A percentile compares a stretch with the other conserved stretches of the same genome.
phyloP scores from a whole-genome alignment of 2,888 invertebrate genomes.

The Orthonychiurus folsomi region DNA sequence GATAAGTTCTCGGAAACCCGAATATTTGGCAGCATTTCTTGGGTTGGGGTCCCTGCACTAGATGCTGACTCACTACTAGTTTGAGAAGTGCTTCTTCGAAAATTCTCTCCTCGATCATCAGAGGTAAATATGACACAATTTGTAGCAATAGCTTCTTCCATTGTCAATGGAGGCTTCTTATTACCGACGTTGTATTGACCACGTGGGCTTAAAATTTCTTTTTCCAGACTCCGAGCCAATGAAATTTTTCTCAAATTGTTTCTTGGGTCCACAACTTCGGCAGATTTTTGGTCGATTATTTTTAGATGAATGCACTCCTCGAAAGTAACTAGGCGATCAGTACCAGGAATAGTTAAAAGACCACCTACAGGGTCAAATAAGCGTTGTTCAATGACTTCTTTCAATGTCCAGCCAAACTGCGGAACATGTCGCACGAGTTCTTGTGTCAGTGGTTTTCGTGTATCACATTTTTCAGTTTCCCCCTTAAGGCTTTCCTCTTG shows the following conservation, averaged over 20 bases:
- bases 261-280: constrained; percentile 67
- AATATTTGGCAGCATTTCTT: constrained; percentile 41
- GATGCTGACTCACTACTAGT: background rate
- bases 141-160: constrained; percentile 28
- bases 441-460: background rate
- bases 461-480: background rate
- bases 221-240: constrained; percentile 64
- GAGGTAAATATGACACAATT: constrained; percentile 1
- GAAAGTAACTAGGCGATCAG: constrained; percentile 72
- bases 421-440: constrained; percentile 56
- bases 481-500: background rate
- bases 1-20: constrained; percentile 64
- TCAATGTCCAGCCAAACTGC: constrained; percentile 69
- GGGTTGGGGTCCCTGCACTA: too few relatives aligned
- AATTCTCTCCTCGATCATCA: background rate
- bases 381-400: constrained; percentile 71
- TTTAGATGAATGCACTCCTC: constrained; percentile 77
- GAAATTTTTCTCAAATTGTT: constrained; percentile 56
- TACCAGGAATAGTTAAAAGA: constrained; percentile 73
- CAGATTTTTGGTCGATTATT: constrained; percentile 75
- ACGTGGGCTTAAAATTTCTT: constrained; percentile 64
- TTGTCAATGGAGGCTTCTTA: constrained; percentile 39
- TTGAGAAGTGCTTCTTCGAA: background rate
- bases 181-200: constrained; percentile 56
- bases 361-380: constrained; percentile 76